Evolutionary conservation across 2,797 vertebrate species (phyloP).

Genomic region (Halcyon smyrnensis): DNA sequence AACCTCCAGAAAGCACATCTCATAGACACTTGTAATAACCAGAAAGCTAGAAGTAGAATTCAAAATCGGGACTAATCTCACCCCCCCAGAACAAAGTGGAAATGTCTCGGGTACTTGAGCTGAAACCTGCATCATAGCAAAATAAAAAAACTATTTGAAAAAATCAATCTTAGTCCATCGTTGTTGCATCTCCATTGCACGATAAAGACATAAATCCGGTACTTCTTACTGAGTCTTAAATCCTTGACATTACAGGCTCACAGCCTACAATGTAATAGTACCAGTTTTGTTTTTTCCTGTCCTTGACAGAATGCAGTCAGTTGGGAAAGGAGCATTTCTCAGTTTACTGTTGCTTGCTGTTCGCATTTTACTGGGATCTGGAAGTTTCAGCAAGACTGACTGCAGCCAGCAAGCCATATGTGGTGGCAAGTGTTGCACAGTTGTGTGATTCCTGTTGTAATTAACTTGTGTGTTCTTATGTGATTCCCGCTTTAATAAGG

Average conservation of each 20-base stretch:
- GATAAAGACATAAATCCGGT: background rate
- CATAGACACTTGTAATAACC: background rate
- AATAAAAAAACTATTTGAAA: background rate
- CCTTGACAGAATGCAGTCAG: background rate
- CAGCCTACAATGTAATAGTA: background rate
- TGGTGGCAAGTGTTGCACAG: background rate
- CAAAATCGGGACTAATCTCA: background rate
- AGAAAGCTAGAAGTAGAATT: slow-evolving; percentile 20
- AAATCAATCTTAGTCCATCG: background rate
- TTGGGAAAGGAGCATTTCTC: background rate
- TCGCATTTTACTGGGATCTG: background rate
- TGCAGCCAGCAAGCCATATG: background rate
- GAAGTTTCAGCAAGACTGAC: background rate
- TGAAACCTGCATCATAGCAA: background rate
- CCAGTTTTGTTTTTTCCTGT: background rate
- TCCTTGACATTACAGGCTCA: background rate
- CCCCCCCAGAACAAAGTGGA: background rate
- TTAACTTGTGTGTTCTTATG: background rate
- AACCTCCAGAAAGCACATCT: background rate
- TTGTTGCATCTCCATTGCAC: background rate
- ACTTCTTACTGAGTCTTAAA: background rate
- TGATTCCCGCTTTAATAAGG: background rate
- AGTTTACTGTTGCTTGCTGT: background rate
- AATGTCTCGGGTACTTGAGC: background rate
- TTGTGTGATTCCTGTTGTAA: background rate